A percentile compares a stretch with the other conserved stretches of the same genome.
Evolutionary conservation across 2,113 vertebrate genomes (phyloP).

Genomic region (Rhynchomys soricoides): DNA sequence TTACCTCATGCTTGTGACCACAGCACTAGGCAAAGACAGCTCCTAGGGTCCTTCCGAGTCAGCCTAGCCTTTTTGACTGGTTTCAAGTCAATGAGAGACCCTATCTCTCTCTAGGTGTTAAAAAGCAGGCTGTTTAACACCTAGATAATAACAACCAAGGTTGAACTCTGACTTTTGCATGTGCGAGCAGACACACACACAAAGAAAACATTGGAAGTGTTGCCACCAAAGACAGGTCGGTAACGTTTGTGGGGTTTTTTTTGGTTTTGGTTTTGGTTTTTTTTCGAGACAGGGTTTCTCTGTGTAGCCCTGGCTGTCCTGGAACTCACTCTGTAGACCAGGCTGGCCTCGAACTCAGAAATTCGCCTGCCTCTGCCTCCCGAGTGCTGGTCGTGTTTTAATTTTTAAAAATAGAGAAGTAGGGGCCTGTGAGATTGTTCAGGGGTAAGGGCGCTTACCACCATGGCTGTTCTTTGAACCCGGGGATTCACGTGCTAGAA

Average conservation of each 20-base stretch:
- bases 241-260: too few relatives aligned
- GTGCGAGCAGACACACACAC: background rate
- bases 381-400: too few relatives aligned
- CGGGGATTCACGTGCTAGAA: background rate
- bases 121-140: background rate
- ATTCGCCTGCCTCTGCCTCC: too few relatives aligned
- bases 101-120: too few relatives aligned
- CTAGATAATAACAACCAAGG: background rate
- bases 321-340: too few relatives aligned
- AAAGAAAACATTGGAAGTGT: background rate
- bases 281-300: too few relatives aligned
- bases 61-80: background rate
- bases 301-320: too few relatives aligned
- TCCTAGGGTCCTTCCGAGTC: background rate
- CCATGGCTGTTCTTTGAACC: background rate
- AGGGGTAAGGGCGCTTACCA: background rate
- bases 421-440: background rate
- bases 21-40: background rate
- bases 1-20: background rate
- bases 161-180: background rate
- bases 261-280: too few relatives aligned
- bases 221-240: background rate
- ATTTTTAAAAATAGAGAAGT: slow-evolving; percentile 53
- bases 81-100: background rate
- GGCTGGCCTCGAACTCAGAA: too few relatives aligned